A percentile compares a stretch with the other conserved stretches of the same genome.
Evolutionary conservation across 2,888 invertebrate species (phyloP).

Genomic region (Conomelus anceps): DNA sequence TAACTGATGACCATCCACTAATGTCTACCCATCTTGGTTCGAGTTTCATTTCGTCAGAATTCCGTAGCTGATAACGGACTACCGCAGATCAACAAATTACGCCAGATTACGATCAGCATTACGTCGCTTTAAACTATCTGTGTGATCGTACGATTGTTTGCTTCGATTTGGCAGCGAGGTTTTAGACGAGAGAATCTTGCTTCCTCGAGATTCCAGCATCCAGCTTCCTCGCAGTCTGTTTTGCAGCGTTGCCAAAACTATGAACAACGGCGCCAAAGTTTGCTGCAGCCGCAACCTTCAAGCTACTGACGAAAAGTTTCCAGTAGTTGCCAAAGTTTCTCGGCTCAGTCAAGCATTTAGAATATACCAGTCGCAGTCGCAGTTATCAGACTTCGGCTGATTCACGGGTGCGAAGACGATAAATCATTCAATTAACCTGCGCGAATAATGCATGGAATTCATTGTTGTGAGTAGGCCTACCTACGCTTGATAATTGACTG

Average conservation of each 20-base stretch:
- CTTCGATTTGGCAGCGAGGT: not conserved
- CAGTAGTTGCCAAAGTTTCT: not conserved
- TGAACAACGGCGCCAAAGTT: not conserved
- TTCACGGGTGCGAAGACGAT: not conserved
- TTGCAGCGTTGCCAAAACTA: not conserved
- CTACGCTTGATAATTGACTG: not conserved
- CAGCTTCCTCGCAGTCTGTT: no score
- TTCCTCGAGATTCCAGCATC: not conserved
- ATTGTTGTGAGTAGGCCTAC: not conserved
- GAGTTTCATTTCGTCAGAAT: not conserved
- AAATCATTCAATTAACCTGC: not conserved
- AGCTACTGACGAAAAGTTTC: not conserved
- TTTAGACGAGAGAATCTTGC: not conserved
- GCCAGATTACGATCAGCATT: not conserved
- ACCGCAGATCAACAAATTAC: not conserved
- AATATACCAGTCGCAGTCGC: not conserved
- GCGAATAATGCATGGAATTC: not conserved
- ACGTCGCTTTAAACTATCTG: not conserved
- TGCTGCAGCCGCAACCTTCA: not conserved
- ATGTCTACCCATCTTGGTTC: not conserved
- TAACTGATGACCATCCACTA: not conserved
- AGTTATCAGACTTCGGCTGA: not conserved
- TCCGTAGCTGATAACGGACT: not conserved
- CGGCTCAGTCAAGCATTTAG: not conserved
- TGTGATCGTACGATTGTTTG: not conserved